Conservation (phyloP, 2,888 invertebrate species). For the Caenorhabditis imperialis region DNA sequence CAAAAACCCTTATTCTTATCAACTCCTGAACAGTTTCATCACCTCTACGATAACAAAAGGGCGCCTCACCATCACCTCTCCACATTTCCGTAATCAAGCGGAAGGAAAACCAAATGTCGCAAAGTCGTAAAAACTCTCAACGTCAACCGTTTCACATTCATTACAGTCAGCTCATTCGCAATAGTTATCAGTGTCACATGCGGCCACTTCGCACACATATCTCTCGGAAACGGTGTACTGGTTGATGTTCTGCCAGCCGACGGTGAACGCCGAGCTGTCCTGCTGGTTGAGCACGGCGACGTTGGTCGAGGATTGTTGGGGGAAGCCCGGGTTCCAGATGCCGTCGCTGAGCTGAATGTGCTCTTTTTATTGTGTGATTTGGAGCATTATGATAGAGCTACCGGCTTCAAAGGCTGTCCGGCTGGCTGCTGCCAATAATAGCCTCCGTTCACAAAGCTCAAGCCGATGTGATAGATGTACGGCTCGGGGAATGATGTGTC, state of each 20-base stretch:
- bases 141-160: background rate
- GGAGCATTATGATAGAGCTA: background rate
- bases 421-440: conserved; percentile 43
- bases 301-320: conserved; percentile 15
- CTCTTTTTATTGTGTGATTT: background rate
- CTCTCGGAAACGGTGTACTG: conserved; percentile 28
- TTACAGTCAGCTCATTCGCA: conserved; percentile 24
- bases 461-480: conserved; percentile 37
- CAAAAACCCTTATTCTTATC: no score
- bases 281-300: conserved; percentile 34
- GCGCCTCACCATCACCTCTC: background rate
- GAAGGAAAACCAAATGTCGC: conserved; percentile 3
- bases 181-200: conserved; percentile 42
- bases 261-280: conserved; percentile 1
- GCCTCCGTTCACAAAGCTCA: conserved; percentile 37
- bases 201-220: conserved; percentile 38
- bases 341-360: conserved; percentile 30
- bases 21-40: background rate
- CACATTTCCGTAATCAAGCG: background rate
- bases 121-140: conserved; percentile 5
- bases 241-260: conserved; percentile 49
- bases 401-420: conserved; percentile 24
- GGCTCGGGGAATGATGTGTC: conserved; percentile 29
- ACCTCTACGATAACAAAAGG: background rate
- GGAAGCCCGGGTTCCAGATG: conserved; percentile 39